Evolutionary conservation across 2,888 invertebrate genomes (phyloP).

Genomic region (Tachystola acroxantha): DNA sequence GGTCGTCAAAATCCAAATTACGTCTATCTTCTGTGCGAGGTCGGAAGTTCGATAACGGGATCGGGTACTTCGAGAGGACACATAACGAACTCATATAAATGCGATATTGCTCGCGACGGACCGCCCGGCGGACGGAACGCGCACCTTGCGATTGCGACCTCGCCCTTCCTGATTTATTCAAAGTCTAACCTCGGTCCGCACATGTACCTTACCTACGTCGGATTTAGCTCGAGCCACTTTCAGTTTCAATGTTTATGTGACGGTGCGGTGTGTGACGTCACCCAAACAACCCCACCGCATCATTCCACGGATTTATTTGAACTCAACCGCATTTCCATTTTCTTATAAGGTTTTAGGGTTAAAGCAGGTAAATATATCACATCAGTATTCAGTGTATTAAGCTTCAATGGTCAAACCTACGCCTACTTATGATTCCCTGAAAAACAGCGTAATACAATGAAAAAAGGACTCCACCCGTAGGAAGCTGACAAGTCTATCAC

Average conservation of each 20-base stretch:
- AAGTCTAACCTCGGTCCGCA: slow-evolving; percentile 36
- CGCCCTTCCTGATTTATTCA: slow-evolving; percentile 48
- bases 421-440: no score
- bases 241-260: slow-evolving; percentile 28
- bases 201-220: slow-evolving; percentile 20
- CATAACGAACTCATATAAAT: slow-evolving; percentile 56
- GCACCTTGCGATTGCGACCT: slow-evolving; percentile 45
- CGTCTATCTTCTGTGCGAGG: slow-evolving; percentile 23
- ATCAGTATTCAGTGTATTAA: no score
- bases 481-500: no score
- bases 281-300: slow-evolving; percentile 3
- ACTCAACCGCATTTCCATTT: background rate
- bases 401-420: no score
- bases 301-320: background rate
- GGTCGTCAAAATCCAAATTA: slow-evolving; percentile 35
- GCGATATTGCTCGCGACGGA: slow-evolving; percentile 39
- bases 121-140: slow-evolving; percentile 15
- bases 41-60: slow-evolving; percentile 34
- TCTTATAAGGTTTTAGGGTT: no score
- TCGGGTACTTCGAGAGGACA: slow-evolving; percentile 25
- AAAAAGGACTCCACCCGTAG: no score
- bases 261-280: slow-evolving; percentile 8
- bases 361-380: no score
- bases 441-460: no score
- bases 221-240: slow-evolving; percentile 35